Base-by-base conservation (phyloP, 2,888 invertebrate genomes). In the Agriopis aurantiaria region DNA sequence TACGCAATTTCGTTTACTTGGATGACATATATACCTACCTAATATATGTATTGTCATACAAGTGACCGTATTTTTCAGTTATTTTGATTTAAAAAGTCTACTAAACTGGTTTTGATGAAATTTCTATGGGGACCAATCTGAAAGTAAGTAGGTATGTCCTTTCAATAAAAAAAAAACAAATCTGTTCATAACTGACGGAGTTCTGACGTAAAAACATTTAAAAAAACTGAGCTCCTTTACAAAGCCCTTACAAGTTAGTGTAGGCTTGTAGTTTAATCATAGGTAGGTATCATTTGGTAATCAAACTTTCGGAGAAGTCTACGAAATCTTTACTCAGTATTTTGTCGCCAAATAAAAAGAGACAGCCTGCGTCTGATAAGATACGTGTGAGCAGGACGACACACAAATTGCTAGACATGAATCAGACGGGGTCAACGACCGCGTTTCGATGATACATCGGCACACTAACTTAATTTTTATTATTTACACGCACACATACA, bases 391-490 rank as follows among this genome's bases (percentile, higher is more conserved):
- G 33, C 17, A 70, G 61, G 78, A 77, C 49, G 48, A 48, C 53
- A 57, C 46, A 61, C 61, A 65, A 55, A 60, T 71, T 69, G 74
- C 72, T 66, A 72, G 76, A 74, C 73, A 59, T 69, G 63, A 73
- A 66, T 71, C 76, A 73, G 71, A 65, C 64, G 45, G 63, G 78
- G 65, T 76, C 75, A 69, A 53, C 73, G 78, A 73, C 71, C 73
- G 64, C 10, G 71, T 74, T 76, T 77, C 66, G 75, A 77, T 73
- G 78, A 76, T 65, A 59, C 75, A 74, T 78, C 73, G 74, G 74
- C 72, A 69, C 60, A 73, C 71, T 69, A 12, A 52, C 60, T 52
- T 65, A 65, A 43, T 65, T 70, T 65, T 70, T 63, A 55, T 71
- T 69, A 46, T 51, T 49, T 43, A 52, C 46, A 62, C 68, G n/a